Evolutionary conservation across 1,140 invertebrate species (phyloP).

Genomic region (Homalodisca vitripennis): DNA sequence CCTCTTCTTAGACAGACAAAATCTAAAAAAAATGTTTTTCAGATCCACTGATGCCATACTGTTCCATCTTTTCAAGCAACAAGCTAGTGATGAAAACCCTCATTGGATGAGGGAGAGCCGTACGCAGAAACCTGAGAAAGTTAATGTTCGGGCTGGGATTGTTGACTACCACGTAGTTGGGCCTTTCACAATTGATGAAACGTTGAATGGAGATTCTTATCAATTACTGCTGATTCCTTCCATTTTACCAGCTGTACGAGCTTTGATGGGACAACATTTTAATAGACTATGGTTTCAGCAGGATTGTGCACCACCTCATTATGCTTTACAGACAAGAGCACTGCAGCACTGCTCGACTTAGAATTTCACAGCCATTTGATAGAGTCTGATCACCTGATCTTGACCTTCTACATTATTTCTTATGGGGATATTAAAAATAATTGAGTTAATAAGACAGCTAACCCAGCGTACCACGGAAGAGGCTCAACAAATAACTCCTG

Average conservation of each 20-base stretch:
- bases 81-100: not conserved
- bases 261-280: not conserved
- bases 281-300: no score
- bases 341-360: not conserved
- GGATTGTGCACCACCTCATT: no score
- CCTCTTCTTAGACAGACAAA: no score
- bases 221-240: not conserved
- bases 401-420: not conserved
- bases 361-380: not conserved
- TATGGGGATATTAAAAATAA: not conserved
- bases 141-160: not conserved
- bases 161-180: not conserved
- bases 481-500: no score
- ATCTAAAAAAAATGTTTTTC: no score
- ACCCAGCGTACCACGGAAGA: no score
- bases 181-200: not conserved
- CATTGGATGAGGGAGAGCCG: not conserved
- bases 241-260: not conserved
- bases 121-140: not conserved
- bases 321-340: not conserved
- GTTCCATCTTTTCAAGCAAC: no score
- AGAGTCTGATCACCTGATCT: not conserved
- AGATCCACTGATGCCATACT: no score
- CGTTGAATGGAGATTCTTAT: not conserved
- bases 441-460: not conserved